These are phyloP conservation scores for Gonatopus flavifemur DNA, from an alignment of 1,140 invertebrate species.

Conservation along the genomic window DNA sequence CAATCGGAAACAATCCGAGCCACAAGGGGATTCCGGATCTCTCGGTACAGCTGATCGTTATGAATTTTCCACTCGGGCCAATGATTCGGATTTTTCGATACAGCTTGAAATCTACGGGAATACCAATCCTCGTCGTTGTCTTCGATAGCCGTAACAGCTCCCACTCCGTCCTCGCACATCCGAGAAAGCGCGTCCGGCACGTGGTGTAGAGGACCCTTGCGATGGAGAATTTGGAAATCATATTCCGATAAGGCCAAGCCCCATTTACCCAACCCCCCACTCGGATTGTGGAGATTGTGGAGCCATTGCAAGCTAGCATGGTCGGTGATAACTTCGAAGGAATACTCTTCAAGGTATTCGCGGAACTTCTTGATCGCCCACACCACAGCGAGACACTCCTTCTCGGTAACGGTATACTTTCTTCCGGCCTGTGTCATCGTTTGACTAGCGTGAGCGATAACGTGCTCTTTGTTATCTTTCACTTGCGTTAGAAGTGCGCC, in stretches of 20 bases:
- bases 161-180: conserved; percentile 6
- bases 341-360: conserved; percentile 28
- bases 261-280: conserved; percentile 33
- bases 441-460: background rate
- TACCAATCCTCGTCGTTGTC: conserved; percentile 1
- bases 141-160: background rate
- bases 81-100: too few relatives aligned
- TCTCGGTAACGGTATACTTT: conserved; percentile 24
- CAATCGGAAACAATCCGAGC: conserved; percentile 4
- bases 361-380: conserved; percentile 43
- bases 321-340: too few relatives aligned
- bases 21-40: background rate
- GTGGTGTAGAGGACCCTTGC: too few relatives aligned
- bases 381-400: too few relatives aligned
- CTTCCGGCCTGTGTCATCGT: conserved; percentile 2
- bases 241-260: conserved; percentile 9
- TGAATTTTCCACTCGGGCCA: conserved; percentile 3
- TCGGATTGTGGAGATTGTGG: too few relatives aligned
- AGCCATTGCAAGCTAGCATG: too few relatives aligned
- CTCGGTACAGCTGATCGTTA: background rate
- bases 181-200: conserved; percentile 16
- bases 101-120: background rate
- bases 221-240: conserved; percentile 5
- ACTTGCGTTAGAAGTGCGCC: background rate
- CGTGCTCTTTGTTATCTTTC: background rate